phyloP scores from a whole-genome alignment of 2,888 invertebrate species.

The Noctua fimbriata region DNA sequence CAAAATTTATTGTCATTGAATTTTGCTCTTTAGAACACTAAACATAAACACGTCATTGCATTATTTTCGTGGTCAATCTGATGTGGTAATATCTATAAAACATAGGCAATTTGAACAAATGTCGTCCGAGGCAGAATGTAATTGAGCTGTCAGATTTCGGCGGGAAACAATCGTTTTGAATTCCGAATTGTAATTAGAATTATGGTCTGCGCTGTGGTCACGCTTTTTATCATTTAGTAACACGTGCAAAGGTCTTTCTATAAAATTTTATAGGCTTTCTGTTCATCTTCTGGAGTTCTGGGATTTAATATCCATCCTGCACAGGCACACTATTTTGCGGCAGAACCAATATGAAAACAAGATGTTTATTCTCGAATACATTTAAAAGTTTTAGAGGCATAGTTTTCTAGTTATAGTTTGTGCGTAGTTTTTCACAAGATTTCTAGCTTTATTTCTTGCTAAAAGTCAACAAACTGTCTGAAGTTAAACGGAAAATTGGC shows the following conservation, averaged over 20 bases:
- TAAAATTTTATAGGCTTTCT: background rate
- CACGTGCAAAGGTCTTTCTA: background rate
- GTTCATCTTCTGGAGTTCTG: background rate
- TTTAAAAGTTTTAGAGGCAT: background rate
- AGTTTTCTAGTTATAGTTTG: background rate
- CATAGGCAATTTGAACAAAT: slow-evolving; percentile 88
- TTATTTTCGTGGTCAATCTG: slow-evolving; percentile 26
- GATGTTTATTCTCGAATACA: background rate
- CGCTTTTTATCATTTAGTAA: background rate
- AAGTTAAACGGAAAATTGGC: background rate
- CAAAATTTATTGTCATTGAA: slow-evolving; percentile 48
- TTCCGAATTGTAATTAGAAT: slow-evolving; percentile 53
- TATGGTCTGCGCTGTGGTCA: slow-evolving; percentile 34
- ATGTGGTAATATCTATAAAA: slow-evolving; percentile 73
- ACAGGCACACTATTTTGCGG: background rate
- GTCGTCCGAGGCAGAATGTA: slow-evolving; percentile 83
- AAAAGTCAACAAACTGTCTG: background rate
- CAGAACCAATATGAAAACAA: background rate
- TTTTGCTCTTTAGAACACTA: slow-evolving; percentile 59
- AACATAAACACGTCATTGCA: slow-evolving; percentile 29
- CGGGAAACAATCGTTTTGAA: slow-evolving; percentile 76
- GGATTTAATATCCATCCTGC: background rate
- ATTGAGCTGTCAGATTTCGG: slow-evolving; percentile 87
- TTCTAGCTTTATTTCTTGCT: background rate
- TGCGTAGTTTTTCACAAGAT: background rate